phyloP scores from a whole-genome alignment of 2,797 vertebrate genomes.

The Hydrocynus forskahlii region DNA sequence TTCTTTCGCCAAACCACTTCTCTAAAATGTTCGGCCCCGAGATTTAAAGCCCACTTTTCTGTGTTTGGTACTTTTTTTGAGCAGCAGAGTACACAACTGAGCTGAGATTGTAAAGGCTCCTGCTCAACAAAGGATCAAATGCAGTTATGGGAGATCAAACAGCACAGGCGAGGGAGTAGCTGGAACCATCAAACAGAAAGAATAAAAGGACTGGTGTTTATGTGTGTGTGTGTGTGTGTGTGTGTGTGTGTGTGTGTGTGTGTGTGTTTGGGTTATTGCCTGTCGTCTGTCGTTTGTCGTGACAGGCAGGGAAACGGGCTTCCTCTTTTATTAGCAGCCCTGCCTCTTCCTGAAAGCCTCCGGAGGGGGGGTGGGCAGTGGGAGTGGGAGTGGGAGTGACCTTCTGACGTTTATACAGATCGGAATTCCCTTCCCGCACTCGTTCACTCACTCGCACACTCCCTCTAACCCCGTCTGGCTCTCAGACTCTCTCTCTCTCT shows the following conservation, averaged over 20 bases:
- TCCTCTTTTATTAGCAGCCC: conserved; percentile 80
- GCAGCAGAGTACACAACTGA: not conserved
- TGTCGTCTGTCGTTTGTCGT: conserved; percentile 55
- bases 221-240: conserved; percentile 35
- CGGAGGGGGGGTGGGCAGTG: conserved; percentile 43
- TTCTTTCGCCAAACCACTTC: not conserved
- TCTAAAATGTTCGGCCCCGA: not conserved
- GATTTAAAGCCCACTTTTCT: not conserved
- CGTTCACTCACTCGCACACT: conserved; percentile 71
- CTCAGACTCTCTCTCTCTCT: conserved; percentile 50
- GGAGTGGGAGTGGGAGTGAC: conserved; percentile 43
- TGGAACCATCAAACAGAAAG: conserved; percentile 38
- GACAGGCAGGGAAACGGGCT: conserved; percentile 63
- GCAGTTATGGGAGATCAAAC: conserved; percentile 30
- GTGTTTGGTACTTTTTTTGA: too few species aligned
- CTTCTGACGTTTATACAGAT: conserved; percentile 81
- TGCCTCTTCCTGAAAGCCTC: conserved; percentile 75
- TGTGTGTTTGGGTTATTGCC: conserved; percentile 44
- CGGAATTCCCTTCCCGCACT: conserved; percentile 81
- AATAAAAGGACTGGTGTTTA: conserved; percentile 39
- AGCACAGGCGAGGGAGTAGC: conserved; percentile 33
- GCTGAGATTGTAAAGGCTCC: not conserved
- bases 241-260: conserved; percentile 39
- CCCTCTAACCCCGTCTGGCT: conserved; percentile 67
- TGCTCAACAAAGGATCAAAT: conserved; percentile 19